Percentiles rank a stretch among this genome's conserved stretches.
These are phyloP conservation scores for Pycnonotus jocosus DNA, from an alignment of 2,113 vertebrate species.

Conservation along the genomic window DNA sequence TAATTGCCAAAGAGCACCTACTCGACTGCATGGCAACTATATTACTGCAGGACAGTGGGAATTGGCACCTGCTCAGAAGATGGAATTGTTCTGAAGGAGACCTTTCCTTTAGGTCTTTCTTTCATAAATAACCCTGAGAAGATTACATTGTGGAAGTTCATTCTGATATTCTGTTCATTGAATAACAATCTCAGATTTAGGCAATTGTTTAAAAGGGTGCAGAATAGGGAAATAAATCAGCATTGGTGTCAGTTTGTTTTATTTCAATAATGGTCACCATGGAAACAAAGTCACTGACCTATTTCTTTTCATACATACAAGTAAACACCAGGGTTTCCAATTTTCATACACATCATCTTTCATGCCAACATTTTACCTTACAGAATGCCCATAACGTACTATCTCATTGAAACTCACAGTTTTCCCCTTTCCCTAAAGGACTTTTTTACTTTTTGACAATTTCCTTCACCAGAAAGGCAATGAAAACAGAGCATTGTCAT, in stretches of 20 bases:
- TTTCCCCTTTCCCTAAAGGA: background rate
- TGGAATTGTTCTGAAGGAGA: background rate
- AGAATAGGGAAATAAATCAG: slow-evolving; percentile 50
- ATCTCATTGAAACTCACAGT: background rate
- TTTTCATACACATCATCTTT: slow-evolving; percentile 25
- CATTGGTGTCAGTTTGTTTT: slow-evolving; percentile 64
- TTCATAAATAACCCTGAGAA: background rate
- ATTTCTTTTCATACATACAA: slow-evolving; percentile 62
- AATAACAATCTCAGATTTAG: background rate
- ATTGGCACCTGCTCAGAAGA: background rate
- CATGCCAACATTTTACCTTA: background rate
- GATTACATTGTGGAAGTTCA: background rate
- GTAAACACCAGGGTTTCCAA: slow-evolving; percentile 56
- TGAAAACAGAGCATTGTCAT: background rate
- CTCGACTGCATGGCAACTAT: background rate
- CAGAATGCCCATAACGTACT: background rate
- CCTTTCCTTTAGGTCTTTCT: background rate
- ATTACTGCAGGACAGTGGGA: background rate
- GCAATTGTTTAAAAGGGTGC: slow-evolving; percentile 16
- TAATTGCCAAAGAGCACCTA: background rate
- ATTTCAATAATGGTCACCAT: slow-evolving; percentile 71
- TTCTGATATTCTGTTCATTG: slow-evolving; percentile 4
- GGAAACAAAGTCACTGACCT: slow-evolving; percentile 73
- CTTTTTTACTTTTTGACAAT: background rate
- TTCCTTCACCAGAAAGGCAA: background rate